These are phyloP conservation scores for Drosophila ercepeae DNA, from an alignment of 1,140 invertebrate species.

Conservation along the genomic window DNA sequence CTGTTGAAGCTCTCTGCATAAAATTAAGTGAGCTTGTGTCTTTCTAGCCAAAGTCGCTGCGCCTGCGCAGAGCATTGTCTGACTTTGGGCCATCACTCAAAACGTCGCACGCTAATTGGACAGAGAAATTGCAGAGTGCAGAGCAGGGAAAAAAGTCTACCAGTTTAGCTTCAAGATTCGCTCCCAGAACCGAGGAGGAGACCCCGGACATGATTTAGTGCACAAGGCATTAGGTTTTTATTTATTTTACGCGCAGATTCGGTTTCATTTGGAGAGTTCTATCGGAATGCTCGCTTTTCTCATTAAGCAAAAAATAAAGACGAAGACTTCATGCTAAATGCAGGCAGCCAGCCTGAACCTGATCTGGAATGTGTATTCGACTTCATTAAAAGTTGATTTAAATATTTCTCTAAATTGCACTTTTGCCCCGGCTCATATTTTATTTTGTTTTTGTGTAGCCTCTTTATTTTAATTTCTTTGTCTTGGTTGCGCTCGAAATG, in stretches of 20 bases:
- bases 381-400: constrained; percentile 79
- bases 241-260: constrained; percentile 76
- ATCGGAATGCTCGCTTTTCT: constrained; percentile 26
- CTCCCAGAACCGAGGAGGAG: constrained; percentile 4
- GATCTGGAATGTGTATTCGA: constrained; percentile 67
- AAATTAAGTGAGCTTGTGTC: constrained; percentile 54
- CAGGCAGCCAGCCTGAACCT: constrained; percentile 40
- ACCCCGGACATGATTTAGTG: constrained; percentile 61
- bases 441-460: constrained; percentile 6
- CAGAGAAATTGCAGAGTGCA: constrained; percentile 65
- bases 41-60: constrained; percentile 1
- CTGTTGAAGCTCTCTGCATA: constrained; percentile 14
- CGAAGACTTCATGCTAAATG: constrained; percentile 5
- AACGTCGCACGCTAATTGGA: constrained; percentile 80
- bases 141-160: constrained; percentile 5
- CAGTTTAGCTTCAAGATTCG: constrained; percentile 1
- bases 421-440: constrained; percentile 21
- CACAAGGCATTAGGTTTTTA: constrained; percentile 70
- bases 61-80: constrained; percentile 78
- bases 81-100: constrained; percentile 77
- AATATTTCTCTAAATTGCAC: constrained; percentile 67
- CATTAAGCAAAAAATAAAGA: constrained; percentile 46
- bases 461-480: constrained; percentile 13
- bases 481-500: constrained; percentile 29
- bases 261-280: constrained; percentile 60